Evolutionary conservation across 2,888 invertebrate genomes (phyloP).

Genomic region (Cataglyphis altisquamis): DNA sequence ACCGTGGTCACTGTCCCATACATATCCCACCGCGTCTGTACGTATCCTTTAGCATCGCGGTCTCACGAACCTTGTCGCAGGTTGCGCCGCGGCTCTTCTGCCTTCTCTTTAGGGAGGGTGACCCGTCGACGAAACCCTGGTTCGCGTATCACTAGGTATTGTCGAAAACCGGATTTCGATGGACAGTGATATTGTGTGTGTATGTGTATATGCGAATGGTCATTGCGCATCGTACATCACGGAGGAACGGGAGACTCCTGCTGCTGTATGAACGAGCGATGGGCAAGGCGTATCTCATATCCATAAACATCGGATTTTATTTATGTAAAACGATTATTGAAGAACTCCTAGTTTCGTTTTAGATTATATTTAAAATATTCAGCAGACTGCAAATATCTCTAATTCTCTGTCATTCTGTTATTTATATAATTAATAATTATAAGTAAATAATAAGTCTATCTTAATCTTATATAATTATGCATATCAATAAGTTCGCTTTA

Average conservation of each 20-base stretch:
- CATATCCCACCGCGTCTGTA: slow-evolving; percentile 20
- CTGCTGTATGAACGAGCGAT: not conserved
- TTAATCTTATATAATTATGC: not conserved
- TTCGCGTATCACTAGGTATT: slow-evolving; percentile 67
- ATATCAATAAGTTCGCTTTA: not conserved
- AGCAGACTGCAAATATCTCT: no score
- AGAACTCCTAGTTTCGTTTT: not conserved
- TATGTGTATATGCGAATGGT: slow-evolving; percentile 73
- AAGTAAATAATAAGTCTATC: not conserved
- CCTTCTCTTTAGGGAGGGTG: slow-evolving; percentile 61
- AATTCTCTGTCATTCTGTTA: not conserved
- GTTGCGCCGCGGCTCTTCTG: slow-evolving; percentile 68
- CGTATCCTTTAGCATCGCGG: slow-evolving; percentile 49
- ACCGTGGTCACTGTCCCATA: slow-evolving; percentile 71
- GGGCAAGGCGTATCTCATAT: slow-evolving; percentile 11
- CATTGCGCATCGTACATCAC: slow-evolving; percentile 64
- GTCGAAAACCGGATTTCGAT: slow-evolving; percentile 78
- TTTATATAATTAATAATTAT: not conserved
- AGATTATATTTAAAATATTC: not conserved
- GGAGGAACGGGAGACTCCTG: slow-evolving; percentile 40
- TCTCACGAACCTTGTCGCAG: slow-evolving; percentile 67
- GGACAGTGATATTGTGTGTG: slow-evolving; percentile 70
- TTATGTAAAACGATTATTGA: slow-evolving; percentile 1
- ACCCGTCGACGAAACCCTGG: slow-evolving; percentile 62
- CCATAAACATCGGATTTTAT: slow-evolving; percentile 11